A percentile compares a stretch with the other conserved stretches of the same genome.
Evolutionary conservation across 2,797 vertebrate genomes (phyloP).

Genomic region (Pseudopleuronectes americanus): DNA sequence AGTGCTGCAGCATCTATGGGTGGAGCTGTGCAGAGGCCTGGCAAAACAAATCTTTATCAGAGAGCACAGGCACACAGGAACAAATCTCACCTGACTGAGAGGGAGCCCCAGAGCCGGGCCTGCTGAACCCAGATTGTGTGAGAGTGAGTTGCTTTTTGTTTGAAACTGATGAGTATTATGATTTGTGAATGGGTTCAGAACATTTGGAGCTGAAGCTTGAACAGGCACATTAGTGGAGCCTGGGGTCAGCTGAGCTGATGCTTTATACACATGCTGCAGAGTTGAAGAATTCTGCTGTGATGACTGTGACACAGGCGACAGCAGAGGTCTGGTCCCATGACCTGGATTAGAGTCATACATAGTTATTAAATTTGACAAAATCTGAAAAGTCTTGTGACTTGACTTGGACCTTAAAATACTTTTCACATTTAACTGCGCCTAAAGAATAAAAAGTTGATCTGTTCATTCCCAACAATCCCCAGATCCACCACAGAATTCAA

Average conservation of each 20-base stretch:
- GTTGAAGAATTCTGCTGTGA: conserved; percentile 25
- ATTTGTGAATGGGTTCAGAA: conserved; percentile 30
- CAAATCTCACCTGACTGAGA: conserved; percentile 46
- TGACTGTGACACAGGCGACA: conserved; percentile 7
- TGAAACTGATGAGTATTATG: conserved; percentile 19
- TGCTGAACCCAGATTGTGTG: conserved; percentile 6
- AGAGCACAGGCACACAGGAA: conserved; percentile 21
- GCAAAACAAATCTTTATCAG: conserved; percentile 55
- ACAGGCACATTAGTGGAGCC: conserved; percentile 23
- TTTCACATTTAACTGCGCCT: no score
- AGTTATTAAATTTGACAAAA: neutral
- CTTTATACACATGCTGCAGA: conserved; percentile 48
- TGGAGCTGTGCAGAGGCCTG: conserved; percentile 43
- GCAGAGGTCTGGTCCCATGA: neutral
- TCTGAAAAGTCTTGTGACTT: no score
- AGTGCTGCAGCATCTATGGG: conserved; percentile 39
- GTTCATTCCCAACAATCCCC: no score
- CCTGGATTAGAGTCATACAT: neutral
- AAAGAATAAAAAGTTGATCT: no score
- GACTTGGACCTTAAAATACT: no score
- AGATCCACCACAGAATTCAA: no score
- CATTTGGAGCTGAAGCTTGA: conserved; percentile 22
- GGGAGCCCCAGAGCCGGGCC: conserved; percentile 14
- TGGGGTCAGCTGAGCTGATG: conserved; percentile 21
- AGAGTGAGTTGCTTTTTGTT: conserved; percentile 19